phyloP scores from a whole-genome alignment of 2,797 vertebrate genomes.

The Xenops minutus region DNA sequence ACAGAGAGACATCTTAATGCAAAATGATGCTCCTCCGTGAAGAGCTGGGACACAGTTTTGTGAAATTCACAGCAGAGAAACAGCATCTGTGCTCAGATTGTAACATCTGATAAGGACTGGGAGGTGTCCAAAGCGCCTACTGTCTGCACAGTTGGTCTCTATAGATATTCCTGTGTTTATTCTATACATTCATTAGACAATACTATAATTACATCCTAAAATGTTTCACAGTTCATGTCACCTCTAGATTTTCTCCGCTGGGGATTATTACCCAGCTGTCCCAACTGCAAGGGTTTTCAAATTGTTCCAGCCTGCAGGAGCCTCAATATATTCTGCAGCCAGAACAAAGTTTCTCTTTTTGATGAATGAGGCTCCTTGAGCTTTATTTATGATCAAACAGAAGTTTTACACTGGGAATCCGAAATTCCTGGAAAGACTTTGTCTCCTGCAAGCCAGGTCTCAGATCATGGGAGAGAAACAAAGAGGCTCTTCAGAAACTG shows the following conservation, averaged over 20 bases:
- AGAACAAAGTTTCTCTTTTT: background rate
- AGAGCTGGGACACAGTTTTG: background rate
- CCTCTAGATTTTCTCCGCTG: background rate
- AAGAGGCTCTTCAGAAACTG: background rate
- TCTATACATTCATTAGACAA: background rate
- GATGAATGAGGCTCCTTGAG: background rate
- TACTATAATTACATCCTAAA: background rate
- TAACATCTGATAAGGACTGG: rapidly evolving
- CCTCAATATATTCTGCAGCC: background rate
- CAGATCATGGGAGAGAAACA: background rate
- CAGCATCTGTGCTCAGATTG: rapidly evolving
- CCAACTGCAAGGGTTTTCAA: background rate
- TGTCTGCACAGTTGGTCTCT: background rate
- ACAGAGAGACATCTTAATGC: background rate
- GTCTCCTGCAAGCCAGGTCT: background rate
- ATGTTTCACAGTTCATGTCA: background rate
- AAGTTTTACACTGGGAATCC: background rate
- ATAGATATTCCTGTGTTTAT: background rate
- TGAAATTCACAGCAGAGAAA: background rate
- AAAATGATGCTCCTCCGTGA: background rate
- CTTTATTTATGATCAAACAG: conserved; percentile 4
- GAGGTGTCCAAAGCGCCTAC: background rate
- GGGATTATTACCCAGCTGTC: background rate
- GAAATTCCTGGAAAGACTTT: background rate
- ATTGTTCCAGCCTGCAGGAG: background rate